Percentiles rank a stretch among this genome's conserved stretches.
These are phyloP conservation scores for Apodemia duryi DNA, from an alignment of 2,888 invertebrate genomes.

Conservation along the genomic window DNA sequence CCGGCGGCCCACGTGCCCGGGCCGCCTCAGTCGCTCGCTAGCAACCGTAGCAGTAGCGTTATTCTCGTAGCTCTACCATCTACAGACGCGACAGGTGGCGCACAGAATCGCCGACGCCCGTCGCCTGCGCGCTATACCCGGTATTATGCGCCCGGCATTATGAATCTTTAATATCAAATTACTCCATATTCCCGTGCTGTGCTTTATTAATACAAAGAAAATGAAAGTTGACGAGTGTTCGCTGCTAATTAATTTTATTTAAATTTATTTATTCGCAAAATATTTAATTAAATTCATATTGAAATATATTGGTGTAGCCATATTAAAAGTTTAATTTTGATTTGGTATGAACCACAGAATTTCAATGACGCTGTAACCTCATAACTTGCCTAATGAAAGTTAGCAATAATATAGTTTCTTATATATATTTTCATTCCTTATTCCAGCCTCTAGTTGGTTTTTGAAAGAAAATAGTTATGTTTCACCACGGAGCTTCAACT, in stretches of 20 bases:
- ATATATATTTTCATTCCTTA: no score
- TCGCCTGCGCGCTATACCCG: constrained; percentile 57
- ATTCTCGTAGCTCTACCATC: constrained; percentile 34
- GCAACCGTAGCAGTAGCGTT: constrained; percentile 34
- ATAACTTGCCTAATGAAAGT: no score
- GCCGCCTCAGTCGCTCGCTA: constrained; percentile 40
- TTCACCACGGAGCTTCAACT: no score
- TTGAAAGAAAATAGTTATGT: no score
- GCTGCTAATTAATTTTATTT: not conserved
- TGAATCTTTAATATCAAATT: constrained; percentile 57
- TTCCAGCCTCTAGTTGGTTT: no score
- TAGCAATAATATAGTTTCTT: no score
- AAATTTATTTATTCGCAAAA: no score
- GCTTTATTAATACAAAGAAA: constrained; percentile 32
- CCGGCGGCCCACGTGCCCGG: constrained; percentile 64
- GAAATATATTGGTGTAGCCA: no score
- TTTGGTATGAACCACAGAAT: no score
- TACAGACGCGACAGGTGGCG: constrained; percentile 57
- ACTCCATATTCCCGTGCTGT: constrained; percentile 55
- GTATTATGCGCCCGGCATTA: constrained; percentile 48
- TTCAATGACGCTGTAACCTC: no score
- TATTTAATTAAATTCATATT: no score
- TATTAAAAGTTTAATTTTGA: no score
- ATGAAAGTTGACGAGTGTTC: constrained; percentile 24
- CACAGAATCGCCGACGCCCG: constrained; percentile 51